phyloP scores from a whole-genome alignment of 2,113 vertebrate genomes.

The Scomber colias region DNA sequence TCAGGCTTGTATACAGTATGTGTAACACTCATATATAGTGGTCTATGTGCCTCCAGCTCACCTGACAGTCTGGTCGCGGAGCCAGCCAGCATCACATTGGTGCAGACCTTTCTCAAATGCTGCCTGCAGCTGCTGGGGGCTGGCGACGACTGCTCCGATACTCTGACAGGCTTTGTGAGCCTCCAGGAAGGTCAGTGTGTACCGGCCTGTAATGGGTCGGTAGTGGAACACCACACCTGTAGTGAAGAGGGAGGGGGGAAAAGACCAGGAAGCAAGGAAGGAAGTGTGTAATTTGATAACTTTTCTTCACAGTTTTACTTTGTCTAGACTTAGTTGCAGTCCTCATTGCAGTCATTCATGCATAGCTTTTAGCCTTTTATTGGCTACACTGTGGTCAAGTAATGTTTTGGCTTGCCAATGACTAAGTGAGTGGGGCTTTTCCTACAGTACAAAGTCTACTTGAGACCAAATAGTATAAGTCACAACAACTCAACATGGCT shows the following conservation, averaged over 20 bases:
- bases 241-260: not conserved
- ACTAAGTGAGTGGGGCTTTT: too few species aligned
- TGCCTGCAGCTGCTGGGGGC: constrained; percentile 89
- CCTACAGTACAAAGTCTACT: too few species aligned
- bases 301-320: not conserved
- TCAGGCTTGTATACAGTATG: too few species aligned
- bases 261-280: not conserved
- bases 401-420: too few species aligned
- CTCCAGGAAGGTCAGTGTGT: constrained; percentile 89
- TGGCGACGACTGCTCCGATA: constrained; percentile 88
- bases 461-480: too few species aligned
- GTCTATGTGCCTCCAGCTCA: constrained; percentile 61
- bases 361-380: not conserved
- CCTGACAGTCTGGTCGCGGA: constrained; percentile 95
- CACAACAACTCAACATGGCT: too few species aligned
- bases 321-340: not conserved
- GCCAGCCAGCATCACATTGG: constrained; percentile 96
- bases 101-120: constrained; percentile 93
- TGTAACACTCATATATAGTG: not conserved
- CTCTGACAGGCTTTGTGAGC: constrained; percentile 88
- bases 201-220: constrained; percentile 86
- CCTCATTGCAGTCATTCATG: not conserved
- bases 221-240: constrained; percentile 95
- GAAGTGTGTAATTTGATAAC: not conserved
- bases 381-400: not conserved